Evolutionary conservation across 1,140 invertebrate species (phyloP), one percentile per base, ranked within the genome.

Genomic region (Lithobius niger): DNA sequence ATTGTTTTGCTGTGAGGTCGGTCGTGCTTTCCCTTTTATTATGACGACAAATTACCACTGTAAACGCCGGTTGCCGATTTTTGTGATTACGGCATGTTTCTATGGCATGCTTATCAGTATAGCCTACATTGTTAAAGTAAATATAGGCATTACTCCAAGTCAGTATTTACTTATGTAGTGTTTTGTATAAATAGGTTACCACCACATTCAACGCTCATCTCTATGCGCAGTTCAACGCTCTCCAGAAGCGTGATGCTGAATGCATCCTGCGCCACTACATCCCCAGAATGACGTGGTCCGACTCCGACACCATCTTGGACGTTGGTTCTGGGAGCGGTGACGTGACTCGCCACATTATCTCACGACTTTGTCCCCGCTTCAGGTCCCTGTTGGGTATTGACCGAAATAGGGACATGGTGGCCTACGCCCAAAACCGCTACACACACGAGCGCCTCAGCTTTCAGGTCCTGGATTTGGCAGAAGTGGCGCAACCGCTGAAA

Each of bases 261-360:
- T 73, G 80, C 27, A 75, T 83, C 1, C 66, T 88, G 21, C 73
- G 82, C 27, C 79, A 83, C 62, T 86, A 78, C 63, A 67, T 72
- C 1, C 68, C 68, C 2, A 70, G 73, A 40, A 73, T 83, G 16
- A 69, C 74, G 57, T 82, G 81, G 80, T 71, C 72, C 47, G 73
- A 73, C 1, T 67, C 68, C 2, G 74, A 78, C 27, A 72, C 71
- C 42, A 68, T 86, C 1, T 69, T 89, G 54, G 87, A 91, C 62
- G 76, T 90, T n/a, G 87, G 87, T 1, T 86, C 82, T 50, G 87
- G 85, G 0, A 81, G 84, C 18, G 86, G 86, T 0, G 75, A 80
- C 59, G 79, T 88, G 3, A 84, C 83, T 0, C 74, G 75, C 13
- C 74, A 80, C 22, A 66, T 86, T n/a, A 68, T 89, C 10, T 66